Evolutionary conservation across 2,888 invertebrate species (phyloP).

Genomic region (Uropetala carovei): DNA sequence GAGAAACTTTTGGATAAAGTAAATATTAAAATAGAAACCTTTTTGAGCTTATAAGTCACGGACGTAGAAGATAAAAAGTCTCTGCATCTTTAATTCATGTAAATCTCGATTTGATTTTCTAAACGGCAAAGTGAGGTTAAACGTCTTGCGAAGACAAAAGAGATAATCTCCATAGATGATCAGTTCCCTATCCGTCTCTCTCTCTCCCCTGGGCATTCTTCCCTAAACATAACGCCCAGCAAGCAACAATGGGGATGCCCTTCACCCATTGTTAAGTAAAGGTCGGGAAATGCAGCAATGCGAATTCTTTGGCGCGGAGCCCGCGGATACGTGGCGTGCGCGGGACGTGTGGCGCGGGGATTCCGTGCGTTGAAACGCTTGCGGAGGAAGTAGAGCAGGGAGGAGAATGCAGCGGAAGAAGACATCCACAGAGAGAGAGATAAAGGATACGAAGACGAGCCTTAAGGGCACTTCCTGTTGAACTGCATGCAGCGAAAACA

Average conservation of each 20-base stretch:
- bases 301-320: slow-evolving; percentile 34
- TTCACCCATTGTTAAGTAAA: slow-evolving; percentile 56
- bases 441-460: not conserved
- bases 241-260: slow-evolving; percentile 40
- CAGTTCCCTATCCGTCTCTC: not conserved
- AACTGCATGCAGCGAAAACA: not conserved
- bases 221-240: not conserved
- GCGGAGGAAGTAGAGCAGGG: slow-evolving; percentile 31
- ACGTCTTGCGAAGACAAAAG: slow-evolving; percentile 36
- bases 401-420: not conserved
- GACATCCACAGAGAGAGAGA: not conserved
- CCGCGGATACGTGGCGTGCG: slow-evolving; percentile 34
- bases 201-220: not conserved
- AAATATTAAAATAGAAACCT: no score
- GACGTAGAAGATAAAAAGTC: no score
- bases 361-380: not conserved
- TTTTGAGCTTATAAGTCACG: no score
- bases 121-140: not conserved
- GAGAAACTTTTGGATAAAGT: no score
- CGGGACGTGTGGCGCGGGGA: not conserved
- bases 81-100: not conserved
- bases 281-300: slow-evolving; percentile 48
- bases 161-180: slow-evolving; percentile 46
- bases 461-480: not conserved
- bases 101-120: not conserved